phyloP scores from a whole-genome alignment of 2,113 vertebrate species.

The Phyllostomus discolor region DNA sequence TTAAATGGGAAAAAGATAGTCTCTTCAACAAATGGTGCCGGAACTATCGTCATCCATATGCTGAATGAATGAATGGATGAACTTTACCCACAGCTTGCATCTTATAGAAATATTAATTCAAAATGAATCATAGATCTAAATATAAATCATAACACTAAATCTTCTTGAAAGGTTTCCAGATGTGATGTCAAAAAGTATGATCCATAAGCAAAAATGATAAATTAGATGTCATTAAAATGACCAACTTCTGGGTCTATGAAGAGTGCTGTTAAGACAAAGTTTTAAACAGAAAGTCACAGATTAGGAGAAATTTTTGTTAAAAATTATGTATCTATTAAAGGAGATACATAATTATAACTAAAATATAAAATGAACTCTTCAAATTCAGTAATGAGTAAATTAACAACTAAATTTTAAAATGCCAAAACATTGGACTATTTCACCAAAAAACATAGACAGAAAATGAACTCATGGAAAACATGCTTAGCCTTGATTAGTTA shows the following conservation, averaged over 20 bases:
- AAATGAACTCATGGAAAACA: background rate
- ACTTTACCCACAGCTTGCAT: background rate
- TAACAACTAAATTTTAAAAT: background rate
- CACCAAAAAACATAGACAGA: background rate
- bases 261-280: background rate
- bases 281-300: background rate
- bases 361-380: background rate
- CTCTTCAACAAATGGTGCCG: background rate
- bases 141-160: background rate
- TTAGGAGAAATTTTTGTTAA: background rate
- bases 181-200: background rate
- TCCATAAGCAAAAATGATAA: background rate
- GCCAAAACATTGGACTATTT: background rate
- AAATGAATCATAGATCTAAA: background rate
- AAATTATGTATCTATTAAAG: background rate
- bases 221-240: background rate
- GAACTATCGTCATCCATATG: background rate
- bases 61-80: background rate
- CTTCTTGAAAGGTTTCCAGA: background rate
- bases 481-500: background rate
- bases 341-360: background rate
- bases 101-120: background rate
- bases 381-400: background rate
- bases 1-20: background rate
- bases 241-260: background rate